phyloP scores from a whole-genome alignment of 2,888 invertebrate genomes.

The Melanostoma mellinum region DNA sequence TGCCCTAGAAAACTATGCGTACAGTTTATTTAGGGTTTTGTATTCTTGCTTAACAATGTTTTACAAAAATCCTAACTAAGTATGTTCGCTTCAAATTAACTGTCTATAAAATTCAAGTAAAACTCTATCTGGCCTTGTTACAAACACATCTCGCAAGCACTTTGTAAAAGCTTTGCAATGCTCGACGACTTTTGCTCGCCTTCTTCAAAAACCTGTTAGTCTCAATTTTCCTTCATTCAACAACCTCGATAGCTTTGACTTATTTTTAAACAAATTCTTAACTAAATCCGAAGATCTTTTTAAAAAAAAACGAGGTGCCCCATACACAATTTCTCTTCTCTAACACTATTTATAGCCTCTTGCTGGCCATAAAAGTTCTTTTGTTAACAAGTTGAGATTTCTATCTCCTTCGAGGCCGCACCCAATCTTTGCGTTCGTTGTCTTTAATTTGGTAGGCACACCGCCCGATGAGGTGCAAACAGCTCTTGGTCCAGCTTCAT shows the following conservation, averaged over 20 bases:
- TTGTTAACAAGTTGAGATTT: conserved; percentile 71
- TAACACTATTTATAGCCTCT: conserved; percentile 57
- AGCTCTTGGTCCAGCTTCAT: conserved; percentile 13
- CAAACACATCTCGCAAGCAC: too few species aligned
- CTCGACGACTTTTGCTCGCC: too few species aligned
- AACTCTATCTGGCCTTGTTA: too few species aligned
- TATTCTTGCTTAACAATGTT: too few species aligned
- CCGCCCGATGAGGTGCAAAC: conserved; percentile 64
- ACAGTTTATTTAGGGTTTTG: too few species aligned
- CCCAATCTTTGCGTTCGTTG: conserved; percentile 56
- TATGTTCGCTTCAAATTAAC: too few species aligned
- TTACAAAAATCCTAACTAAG: too few species aligned
- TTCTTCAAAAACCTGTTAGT: too few species aligned
- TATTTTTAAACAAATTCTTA: conserved; percentile 56
- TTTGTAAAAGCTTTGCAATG: too few species aligned
- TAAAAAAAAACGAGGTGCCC: conserved; percentile 23
- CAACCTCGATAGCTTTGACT: conserved; percentile 9
- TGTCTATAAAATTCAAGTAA: too few species aligned
- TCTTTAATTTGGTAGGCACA: conserved; percentile 53
- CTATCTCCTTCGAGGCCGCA: conserved; percentile 54
- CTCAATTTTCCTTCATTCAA: too few species aligned
- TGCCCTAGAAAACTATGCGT: too few species aligned
- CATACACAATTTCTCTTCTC: conserved; percentile 48
- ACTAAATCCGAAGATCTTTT: conserved; percentile 49
- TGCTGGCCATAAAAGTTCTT: conserved; percentile 43